These are phyloP conservation scores for Chlorodrepanis virens DNA, from an alignment of 2,113 vertebrate genomes.

Conservation along the genomic window DNA sequence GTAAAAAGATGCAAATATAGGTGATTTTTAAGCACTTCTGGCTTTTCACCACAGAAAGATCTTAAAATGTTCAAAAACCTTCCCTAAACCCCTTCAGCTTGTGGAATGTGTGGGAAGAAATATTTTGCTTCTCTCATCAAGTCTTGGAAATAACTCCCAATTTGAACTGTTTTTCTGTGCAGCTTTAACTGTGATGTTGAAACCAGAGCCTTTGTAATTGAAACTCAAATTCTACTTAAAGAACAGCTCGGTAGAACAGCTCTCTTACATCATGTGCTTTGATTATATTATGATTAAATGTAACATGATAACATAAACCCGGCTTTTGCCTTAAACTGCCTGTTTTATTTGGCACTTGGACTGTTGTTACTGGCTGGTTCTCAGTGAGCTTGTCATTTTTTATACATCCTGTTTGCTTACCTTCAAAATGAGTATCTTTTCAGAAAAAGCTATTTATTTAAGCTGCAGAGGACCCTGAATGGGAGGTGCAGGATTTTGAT, in stretches of 20 bases:
- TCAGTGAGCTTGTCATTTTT: conserved; percentile 46
- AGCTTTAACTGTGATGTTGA: not conserved
- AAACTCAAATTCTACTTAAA: conserved; percentile 22
- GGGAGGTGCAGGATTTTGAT: not conserved
- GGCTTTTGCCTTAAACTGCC: conserved; percentile 49
- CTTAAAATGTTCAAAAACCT: not conserved
- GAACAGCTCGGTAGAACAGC: conserved; percentile 1
- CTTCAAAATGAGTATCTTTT: conserved; percentile 50
- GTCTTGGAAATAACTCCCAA: not conserved
- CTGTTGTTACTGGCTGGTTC: conserved; percentile 54
- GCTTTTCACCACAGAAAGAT: not conserved
- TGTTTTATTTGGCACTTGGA: conserved; percentile 53
- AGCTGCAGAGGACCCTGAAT: not conserved
- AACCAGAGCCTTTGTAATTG: conserved; percentile 24
- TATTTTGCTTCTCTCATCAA: conserved; percentile 32
- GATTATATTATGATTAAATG: conserved; percentile 66
- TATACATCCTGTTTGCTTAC: conserved; percentile 65
- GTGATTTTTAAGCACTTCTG: conserved; percentile 4
- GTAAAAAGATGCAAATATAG: not conserved
- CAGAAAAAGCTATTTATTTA: conserved; percentile 5
- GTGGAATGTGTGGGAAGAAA: conserved; percentile 49
- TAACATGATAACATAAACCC: conserved; percentile 47
- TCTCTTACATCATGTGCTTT: conserved; percentile 29
- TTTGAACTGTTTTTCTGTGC: not conserved
- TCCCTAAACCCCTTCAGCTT: not conserved